A percentile compares a stretch with the other conserved stretches of the same genome.
Conservation (phyloP, 2,797 vertebrate genomes). For the Aeoliscus strigatus region DNA sequence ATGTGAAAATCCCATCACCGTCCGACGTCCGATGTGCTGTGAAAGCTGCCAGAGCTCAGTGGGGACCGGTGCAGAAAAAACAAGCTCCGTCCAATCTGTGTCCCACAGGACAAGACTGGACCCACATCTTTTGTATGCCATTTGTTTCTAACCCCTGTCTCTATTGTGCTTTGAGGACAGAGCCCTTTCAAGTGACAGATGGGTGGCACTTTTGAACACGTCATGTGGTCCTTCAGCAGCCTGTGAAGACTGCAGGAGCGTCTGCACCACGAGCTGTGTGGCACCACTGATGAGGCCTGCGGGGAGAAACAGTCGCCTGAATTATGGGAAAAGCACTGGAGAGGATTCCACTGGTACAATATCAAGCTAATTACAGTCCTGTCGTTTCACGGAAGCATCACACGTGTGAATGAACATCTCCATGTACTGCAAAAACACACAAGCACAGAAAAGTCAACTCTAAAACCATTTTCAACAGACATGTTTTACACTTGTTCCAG, state of each 20-base stretch:
- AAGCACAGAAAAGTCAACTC: no score
- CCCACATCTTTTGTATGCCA: slow-evolving; percentile 55
- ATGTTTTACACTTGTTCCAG: no score
- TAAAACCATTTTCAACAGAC: no score
- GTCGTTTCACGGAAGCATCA: no score
- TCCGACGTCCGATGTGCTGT: no score
- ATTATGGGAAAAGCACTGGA: no score
- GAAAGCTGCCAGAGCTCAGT: slow-evolving; percentile 51
- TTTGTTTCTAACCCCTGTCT: slow-evolving; percentile 63
- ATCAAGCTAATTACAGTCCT: no score
- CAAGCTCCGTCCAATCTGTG: slow-evolving; percentile 49
- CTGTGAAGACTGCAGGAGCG: no score
- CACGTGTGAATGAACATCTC: no score
- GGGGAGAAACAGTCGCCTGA: no score
- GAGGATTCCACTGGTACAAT: no score
- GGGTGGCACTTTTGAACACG: slow-evolving; percentile 68
- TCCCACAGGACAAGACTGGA: slow-evolving; percentile 38
- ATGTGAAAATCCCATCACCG: slow-evolving; percentile 49
- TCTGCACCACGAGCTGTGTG: slow-evolving; percentile 10
- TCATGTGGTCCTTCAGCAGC: slow-evolving; percentile 58
- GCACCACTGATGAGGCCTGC: slow-evolving; percentile 10
- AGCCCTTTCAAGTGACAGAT: slow-evolving; percentile 75
- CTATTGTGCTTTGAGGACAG: slow-evolving; percentile 55
- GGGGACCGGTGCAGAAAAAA: slow-evolving; percentile 55
- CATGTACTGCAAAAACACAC: no score